Evolutionary conservation across 1,140 invertebrate genomes (phyloP).

Genomic region (Bombus huntii): DNA sequence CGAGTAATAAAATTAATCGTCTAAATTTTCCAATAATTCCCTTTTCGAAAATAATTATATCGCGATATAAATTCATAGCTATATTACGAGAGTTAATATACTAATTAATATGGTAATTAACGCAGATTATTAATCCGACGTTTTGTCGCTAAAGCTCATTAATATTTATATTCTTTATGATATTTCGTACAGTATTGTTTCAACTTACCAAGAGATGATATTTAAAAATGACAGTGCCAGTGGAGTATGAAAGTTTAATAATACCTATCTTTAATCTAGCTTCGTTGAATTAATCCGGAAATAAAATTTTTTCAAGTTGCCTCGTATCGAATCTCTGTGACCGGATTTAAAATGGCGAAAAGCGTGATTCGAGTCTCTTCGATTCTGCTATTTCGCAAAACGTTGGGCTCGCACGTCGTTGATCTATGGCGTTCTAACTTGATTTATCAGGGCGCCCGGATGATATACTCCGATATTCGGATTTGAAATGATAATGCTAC

Average conservation of each 20-base stretch:
- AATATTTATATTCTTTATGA: neutral
- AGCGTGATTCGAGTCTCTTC: neutral
- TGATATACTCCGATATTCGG: conserved; percentile 12
- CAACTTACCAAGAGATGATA: neutral
- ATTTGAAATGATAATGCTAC: conserved; percentile 23
- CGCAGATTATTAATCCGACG: neutral
- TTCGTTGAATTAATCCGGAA: neutral
- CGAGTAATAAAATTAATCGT: neutral
- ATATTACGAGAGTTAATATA: neutral
- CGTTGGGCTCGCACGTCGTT: neutral
- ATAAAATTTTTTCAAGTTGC: neutral
- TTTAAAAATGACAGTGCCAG: neutral
- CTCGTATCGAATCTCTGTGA: neutral
- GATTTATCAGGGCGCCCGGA: conserved; percentile 26
- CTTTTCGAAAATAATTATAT: neutral
- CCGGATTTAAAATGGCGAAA: neutral
- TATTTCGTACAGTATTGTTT: neutral
- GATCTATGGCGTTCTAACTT: conserved; percentile 8
- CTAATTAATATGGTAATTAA: conserved; percentile 1
- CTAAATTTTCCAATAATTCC: neutral
- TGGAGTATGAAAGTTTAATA: neutral
- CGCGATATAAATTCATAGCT: neutral
- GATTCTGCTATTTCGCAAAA: neutral
- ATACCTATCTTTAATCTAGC: neutral
- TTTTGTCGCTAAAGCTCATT: neutral